A percentile compares a stretch with the other conserved stretches of the same genome.
Evolutionary conservation across 2,888 invertebrate genomes (phyloP).

Genomic region (Sycophila texana): DNA sequence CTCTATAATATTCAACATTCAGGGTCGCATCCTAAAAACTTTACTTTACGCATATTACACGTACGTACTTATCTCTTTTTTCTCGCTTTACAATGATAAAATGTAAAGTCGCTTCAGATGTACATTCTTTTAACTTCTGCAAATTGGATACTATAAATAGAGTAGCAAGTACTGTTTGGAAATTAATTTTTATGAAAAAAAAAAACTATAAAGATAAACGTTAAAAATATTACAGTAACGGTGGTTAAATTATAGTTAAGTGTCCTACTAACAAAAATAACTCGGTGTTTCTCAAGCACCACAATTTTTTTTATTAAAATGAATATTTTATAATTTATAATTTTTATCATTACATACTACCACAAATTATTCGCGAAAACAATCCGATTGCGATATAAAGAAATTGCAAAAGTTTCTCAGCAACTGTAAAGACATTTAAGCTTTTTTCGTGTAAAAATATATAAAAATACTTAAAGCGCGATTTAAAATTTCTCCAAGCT

Average conservation of each 20-base stretch:
- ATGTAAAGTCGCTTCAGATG: no score
- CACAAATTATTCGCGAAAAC: slow-evolving; percentile 1
- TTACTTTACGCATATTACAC: no score
- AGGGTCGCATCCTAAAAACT: no score
- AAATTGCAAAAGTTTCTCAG: background rate
- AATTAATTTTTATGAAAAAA: no score
- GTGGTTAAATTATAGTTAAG: background rate
- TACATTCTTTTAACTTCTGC: no score
- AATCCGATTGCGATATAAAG: background rate
- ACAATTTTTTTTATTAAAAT: slow-evolving; percentile 20
- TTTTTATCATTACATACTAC: slow-evolving; percentile 1
- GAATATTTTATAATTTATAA: slow-evolving; percentile 25
- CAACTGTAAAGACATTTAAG: background rate
- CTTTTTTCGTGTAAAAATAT: background rate
- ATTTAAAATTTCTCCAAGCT: background rate
- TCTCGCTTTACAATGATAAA: no score
- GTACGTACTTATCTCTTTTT: no score
- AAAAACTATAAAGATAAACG: no score
- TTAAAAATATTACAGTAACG: background rate
- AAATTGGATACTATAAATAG: no score
- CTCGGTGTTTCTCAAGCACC: slow-evolving; percentile 18
- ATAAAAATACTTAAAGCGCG: background rate
- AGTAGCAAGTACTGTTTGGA: no score
- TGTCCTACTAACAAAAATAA: background rate
- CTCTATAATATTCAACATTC: no score